Evolutionary conservation across 2,797 vertebrate species (phyloP).

Genomic region (Clarias laeviceps): DNA sequence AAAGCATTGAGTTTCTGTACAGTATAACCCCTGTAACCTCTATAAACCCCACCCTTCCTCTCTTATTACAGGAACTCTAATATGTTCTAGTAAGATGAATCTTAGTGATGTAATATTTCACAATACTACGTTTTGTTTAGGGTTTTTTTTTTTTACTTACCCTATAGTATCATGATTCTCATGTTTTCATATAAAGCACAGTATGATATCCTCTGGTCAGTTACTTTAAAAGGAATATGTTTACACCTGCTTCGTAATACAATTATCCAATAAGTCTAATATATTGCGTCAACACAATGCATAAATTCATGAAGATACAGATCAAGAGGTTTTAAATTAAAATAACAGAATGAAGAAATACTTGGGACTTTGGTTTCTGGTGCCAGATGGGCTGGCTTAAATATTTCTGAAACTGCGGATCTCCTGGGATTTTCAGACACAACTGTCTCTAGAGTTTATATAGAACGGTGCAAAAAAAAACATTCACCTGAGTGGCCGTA

Average conservation of each 20-base stretch:
- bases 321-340: neutral
- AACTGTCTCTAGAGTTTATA: neutral
- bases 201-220: neutral
- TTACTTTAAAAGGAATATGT: neutral
- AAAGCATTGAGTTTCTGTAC: constrained; percentile 29
- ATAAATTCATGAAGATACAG: neutral
- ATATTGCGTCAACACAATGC: neutral
- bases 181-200: neutral
- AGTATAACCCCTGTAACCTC: constrained; percentile 5
- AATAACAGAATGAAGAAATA: neutral
- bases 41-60: neutral
- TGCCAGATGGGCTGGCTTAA: neutral
- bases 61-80: constrained; percentile 13
- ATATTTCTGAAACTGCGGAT: neutral
- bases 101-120: constrained; percentile 14
- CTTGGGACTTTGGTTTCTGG: neutral
- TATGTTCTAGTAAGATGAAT: constrained; percentile 7
- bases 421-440: neutral
- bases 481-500: neutral
- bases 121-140: neutral
- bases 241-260: neutral
- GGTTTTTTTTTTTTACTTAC: neutral
- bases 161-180: neutral
- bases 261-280: neutral
- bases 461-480: neutral